Evolutionary conservation across 2,888 invertebrate genomes (phyloP).

Genomic region (Parthenolecanium corni): DNA sequence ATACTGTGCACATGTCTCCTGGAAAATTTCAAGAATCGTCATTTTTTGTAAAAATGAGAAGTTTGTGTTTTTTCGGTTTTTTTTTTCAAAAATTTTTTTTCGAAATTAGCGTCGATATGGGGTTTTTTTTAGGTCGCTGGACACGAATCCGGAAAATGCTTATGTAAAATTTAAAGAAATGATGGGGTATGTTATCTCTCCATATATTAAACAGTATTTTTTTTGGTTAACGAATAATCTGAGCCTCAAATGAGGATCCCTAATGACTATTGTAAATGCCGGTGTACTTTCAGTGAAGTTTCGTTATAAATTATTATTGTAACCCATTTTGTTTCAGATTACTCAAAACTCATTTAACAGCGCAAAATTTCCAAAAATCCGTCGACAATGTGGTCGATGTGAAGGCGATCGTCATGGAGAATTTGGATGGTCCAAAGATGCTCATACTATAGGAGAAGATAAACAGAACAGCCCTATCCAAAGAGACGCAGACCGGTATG

Average conservation of each 20-base stretch:
- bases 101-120: too few species aligned
- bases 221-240: neutral
- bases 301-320: neutral
- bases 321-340: neutral
- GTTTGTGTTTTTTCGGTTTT: too few species aligned
- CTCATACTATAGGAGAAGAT: conserved; percentile 4
- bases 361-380: conserved; percentile 16
- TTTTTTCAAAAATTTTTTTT: too few species aligned
- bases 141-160: too few species aligned
- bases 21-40: too few species aligned
- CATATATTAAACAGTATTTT: neutral
- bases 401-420: conserved; percentile 8
- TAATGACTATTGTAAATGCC: neutral
- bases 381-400: conserved; percentile 7
- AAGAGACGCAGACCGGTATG: conserved; percentile 23
- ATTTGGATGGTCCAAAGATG: conserved; percentile 1
- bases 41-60: too few species aligned
- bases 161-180: conserved; percentile 14
- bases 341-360: conserved; percentile 8
- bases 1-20: too few species aligned
- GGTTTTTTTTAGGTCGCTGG: too few species aligned
- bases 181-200: conserved; percentile 1
- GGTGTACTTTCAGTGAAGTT: neutral
- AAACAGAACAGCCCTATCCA: conserved; percentile 4
- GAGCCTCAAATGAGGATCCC: neutral